Evolutionary conservation across 2,888 invertebrate species (phyloP).

Genomic region (Eupeodes latifasciatus): DNA sequence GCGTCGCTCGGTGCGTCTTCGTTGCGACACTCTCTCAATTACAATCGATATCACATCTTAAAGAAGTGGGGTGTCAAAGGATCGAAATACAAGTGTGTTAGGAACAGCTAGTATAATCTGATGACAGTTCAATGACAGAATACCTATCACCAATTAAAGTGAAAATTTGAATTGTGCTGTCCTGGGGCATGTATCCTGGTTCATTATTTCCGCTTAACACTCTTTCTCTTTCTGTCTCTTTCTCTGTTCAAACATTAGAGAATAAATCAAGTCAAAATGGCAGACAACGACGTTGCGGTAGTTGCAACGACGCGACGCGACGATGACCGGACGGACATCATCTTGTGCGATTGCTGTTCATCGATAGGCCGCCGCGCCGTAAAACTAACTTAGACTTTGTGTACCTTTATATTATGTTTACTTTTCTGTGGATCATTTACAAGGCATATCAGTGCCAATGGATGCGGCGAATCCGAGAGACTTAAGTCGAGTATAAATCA

Average conservation of each 20-base stretch:
- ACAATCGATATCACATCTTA: constrained; percentile 43
- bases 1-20: too few species aligned
- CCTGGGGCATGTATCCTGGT: constrained; percentile 37
- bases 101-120: neutral
- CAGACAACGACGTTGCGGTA: neutral
- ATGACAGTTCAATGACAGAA: constrained; percentile 49
- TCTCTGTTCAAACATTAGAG: constrained; percentile 35
- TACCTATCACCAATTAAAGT: constrained; percentile 59
- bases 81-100: neutral
- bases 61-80: constrained; percentile 13
- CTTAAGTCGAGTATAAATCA: constrained; percentile 61
- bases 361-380: constrained; percentile 43
- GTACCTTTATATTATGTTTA: neutral
- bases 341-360: constrained; percentile 54
- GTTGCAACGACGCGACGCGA: neutral
- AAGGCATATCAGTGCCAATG: constrained; percentile 53
- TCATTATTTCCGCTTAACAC: constrained; percentile 43
- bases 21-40: constrained; percentile 33
- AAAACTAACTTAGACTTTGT: neutral
- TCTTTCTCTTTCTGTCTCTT: neutral
- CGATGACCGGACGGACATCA: constrained; percentile 37
- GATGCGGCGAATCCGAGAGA: constrained; percentile 32
- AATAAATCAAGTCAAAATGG: constrained; percentile 68
- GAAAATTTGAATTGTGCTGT: constrained; percentile 44
- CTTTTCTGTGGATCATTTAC: neutral